Base-by-base conservation (phyloP, 2,113 vertebrate genomes). In the Vulpes lagopus region DNA sequence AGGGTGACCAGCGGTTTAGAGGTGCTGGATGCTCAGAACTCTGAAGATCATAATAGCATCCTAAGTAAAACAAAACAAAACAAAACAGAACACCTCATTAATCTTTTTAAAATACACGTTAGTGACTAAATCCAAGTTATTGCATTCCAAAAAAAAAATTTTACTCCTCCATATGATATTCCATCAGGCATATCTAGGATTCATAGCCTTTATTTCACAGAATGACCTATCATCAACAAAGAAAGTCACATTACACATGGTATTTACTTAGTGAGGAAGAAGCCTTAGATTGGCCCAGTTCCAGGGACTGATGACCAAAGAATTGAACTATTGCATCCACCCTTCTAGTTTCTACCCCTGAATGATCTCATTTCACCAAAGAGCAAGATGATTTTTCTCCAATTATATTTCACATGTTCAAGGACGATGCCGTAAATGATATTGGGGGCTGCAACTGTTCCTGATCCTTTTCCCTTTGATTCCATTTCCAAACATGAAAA, bases 401-500 rank as follows among this genome's bases (percentile, higher is more conserved):
- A 85, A 64, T 20, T 67, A 0, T 8, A 60, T 20, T 55, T 89
- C 20, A 35, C 10, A 43, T 91, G 51, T 62, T n/a, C 53, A 71
- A 60, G 25, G 79, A 91, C 51, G 22, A 71, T 27, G 22, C 49
- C 92, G 22, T 53, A 60, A 92, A 64, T 92, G 60, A 23, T 94
- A 78, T 51, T 7, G 1, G 5, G 51, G 17, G 19, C 55, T 57
- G 20, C 15, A 93, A 51, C 55, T 85, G 10, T 73, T 96, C 20
- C 30, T 88, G 57, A 87, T 85, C 6, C 38, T 79, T 89, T 82
- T 78, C 3, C 11, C 19, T 90, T 51, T 85, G 69, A 92, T 87
- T 97, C 38, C 17, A 78, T 62, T 59, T n/a, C 60, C 55, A 71
- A 88, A 89, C 27, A 65, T 82, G 38, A 94, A 95, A 88, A 94